Evolutionary conservation across 2,797 vertebrate species (phyloP).

Genomic region (Esox masquinongy): DNA sequence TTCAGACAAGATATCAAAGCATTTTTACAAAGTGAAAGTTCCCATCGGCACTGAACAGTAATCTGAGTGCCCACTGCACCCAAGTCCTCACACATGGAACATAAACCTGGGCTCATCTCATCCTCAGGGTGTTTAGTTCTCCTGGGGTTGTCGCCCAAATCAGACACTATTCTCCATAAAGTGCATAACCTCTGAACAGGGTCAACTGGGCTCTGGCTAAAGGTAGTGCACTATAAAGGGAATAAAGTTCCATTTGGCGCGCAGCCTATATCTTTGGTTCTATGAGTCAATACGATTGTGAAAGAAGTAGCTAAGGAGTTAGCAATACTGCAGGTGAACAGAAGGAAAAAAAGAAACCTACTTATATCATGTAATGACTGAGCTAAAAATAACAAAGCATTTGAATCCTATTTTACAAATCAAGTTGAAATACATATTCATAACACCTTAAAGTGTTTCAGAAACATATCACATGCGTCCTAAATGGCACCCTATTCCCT

Average conservation of each 20-base stretch:
- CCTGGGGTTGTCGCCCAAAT: conserved; percentile 9
- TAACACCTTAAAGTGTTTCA: conserved; percentile 27
- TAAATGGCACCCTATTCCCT: not conserved
- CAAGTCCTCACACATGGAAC: conserved; percentile 42
- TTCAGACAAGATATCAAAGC: conserved; percentile 75
- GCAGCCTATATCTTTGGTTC: conserved; percentile 73
- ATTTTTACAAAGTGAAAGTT: conserved; percentile 74
- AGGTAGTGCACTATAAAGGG: not conserved
- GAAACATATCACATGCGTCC: conserved; percentile 4
- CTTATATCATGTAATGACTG: conserved; percentile 42
- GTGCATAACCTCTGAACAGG: not conserved
- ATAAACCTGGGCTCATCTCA: conserved; percentile 41
- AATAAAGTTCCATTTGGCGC: not conserved
- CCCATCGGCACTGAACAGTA: conserved; percentile 67
- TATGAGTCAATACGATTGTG: conserved; percentile 62
- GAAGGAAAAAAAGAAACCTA: conserved; percentile 52
- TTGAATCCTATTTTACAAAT: conserved; percentile 50
- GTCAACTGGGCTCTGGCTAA: not conserved
- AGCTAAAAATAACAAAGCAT: conserved; percentile 56
- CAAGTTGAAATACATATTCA: conserved; percentile 42
- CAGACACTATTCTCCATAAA: not conserved
- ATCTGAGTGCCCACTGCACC: conserved; percentile 39
- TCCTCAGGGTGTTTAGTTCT: conserved; percentile 40
- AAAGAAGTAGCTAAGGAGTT: conserved; percentile 55
- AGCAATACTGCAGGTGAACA: conserved; percentile 75